Percentiles rank a stretch among this genome's conserved stretches.
Evolutionary conservation across 1,140 invertebrate genomes (phyloP).

Genomic region (Leptonema lineaticorne): DNA sequence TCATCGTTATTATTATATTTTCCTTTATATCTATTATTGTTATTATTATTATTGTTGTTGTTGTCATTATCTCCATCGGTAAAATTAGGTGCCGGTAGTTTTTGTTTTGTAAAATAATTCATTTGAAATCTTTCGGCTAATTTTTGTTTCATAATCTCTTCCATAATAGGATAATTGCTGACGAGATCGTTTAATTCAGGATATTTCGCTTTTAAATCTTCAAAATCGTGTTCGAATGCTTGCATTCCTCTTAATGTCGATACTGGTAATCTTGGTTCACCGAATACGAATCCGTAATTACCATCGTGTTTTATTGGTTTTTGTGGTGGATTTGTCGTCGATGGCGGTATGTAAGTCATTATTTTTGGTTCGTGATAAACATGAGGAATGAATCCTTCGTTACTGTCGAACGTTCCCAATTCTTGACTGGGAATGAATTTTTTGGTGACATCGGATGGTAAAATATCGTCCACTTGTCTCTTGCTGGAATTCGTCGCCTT

Average conservation of each 20-base stretch:
- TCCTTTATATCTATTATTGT: constrained; percentile 4
- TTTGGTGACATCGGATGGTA: not conserved
- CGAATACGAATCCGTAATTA: constrained; percentile 23
- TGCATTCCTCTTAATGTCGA: constrained; percentile 19
- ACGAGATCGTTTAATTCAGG: constrained; percentile 37
- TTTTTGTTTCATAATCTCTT: constrained; percentile 41
- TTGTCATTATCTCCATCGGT: not conserved
- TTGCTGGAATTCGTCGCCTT: constrained; percentile 39
- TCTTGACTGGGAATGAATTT: constrained; percentile 37
- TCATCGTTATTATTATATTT: constrained; percentile 15
- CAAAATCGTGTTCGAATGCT: constrained; percentile 38
- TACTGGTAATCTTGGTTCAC: constrained; percentile 28
- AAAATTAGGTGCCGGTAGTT: not conserved
- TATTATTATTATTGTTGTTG: not conserved
- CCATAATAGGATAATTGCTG: constrained; percentile 39
- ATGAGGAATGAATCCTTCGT: constrained; percentile 36
- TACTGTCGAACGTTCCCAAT: constrained; percentile 32
- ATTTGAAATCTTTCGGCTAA: constrained; percentile 36
- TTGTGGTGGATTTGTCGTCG: constrained; percentile 1
- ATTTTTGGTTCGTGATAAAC: constrained; percentile 23
- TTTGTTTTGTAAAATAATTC: not conserved
- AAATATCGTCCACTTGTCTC: constrained; percentile 31
- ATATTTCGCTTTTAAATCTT: constrained; percentile 38
- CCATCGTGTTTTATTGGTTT: constrained; percentile 31
- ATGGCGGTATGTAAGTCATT: constrained; percentile 1